Evolutionary conservation across 2,888 invertebrate genomes (phyloP).

Genomic region (Cyaniris semiargus): DNA sequence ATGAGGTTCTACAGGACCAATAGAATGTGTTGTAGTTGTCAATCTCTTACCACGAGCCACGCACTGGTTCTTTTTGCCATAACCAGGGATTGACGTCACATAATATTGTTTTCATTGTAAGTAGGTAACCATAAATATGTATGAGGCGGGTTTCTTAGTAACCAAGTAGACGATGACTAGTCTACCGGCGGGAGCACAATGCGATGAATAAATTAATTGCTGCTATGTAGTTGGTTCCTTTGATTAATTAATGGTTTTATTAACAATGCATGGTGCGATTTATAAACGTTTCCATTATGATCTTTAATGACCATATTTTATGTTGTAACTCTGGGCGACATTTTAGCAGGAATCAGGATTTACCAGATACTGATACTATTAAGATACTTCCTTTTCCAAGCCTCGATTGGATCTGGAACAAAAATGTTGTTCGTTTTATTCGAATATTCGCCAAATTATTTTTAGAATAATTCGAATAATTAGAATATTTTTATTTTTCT

Average conservation of each 20-base stretch:
- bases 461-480: no score
- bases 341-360: no score
- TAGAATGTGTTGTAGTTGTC: background rate
- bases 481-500: no score
- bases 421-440: no score
- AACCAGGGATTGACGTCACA: constrained; percentile 6
- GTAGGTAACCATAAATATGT: constrained; percentile 8
- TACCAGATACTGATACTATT: no score
- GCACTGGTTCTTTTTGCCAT: constrained; percentile 3
- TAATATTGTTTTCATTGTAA: constrained; percentile 3
- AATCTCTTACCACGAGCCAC: background rate
- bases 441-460: no score
- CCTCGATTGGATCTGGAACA: no score
- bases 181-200: constrained; percentile 5
- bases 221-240: background rate
- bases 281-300: background rate
- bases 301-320: background rate
- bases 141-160: constrained; percentile 17
- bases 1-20: background rate
- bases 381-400: no score
- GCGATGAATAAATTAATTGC: constrained; percentile 13
- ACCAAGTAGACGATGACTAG: constrained; percentile 13
- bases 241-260: constrained; percentile 16
- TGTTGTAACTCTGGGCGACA: background rate
- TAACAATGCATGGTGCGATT: background rate